phyloP scores from a whole-genome alignment of 2,888 invertebrate genomes.

The Drosophila affinis region DNA sequence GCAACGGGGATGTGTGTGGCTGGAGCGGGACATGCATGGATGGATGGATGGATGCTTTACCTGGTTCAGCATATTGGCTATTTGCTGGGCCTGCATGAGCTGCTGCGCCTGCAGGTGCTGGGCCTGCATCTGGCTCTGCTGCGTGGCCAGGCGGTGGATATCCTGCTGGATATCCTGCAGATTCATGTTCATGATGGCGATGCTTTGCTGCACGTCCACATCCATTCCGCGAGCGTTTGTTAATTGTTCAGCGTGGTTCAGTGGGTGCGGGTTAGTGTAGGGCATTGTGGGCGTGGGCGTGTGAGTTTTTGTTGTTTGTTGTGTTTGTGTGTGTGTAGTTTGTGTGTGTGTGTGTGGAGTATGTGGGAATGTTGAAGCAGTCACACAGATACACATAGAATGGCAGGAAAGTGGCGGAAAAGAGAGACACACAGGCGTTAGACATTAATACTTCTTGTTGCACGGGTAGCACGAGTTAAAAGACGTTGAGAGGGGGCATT shows the following conservation, averaged over 20 bases:
- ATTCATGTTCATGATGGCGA: slow-evolving; percentile 91
- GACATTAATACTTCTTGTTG: slow-evolving; percentile 33
- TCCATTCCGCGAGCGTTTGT: slow-evolving; percentile 46
- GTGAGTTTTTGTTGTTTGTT: slow-evolving; percentile 18
- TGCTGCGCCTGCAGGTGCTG: slow-evolving; percentile 86
- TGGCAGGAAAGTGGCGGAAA: slow-evolving; percentile 22
- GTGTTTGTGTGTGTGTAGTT: slow-evolving; percentile 21
- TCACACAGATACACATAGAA: slow-evolving; percentile 51
- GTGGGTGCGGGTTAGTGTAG: slow-evolving; percentile 29
- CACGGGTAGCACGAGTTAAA: slow-evolving; percentile 4
- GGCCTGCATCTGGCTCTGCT: slow-evolving; percentile 90
- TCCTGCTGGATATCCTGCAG: slow-evolving; percentile 97
- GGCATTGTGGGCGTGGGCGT: slow-evolving; percentile 2
- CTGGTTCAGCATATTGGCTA: slow-evolving; percentile 84
- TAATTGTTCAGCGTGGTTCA: slow-evolving; percentile 23
- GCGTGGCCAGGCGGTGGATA: slow-evolving; percentile 93
- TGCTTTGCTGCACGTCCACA: slow-evolving; percentile 83
- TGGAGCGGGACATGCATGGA: slow-evolving; percentile 8
- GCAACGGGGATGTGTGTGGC: slow-evolving; percentile 6
- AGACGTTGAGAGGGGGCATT: background rate
- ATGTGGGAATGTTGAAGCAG: slow-evolving; percentile 43
- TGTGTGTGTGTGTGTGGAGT: slow-evolving; percentile 35
- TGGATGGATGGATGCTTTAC: slow-evolving; percentile 60
- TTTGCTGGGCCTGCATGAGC: slow-evolving; percentile 86
- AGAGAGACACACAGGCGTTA: slow-evolving; percentile 43